A percentile compares a stretch with the other conserved stretches of the same genome.
phyloP scores from a whole-genome alignment of 2,888 invertebrate species.

The Silvanus unidentatus region DNA sequence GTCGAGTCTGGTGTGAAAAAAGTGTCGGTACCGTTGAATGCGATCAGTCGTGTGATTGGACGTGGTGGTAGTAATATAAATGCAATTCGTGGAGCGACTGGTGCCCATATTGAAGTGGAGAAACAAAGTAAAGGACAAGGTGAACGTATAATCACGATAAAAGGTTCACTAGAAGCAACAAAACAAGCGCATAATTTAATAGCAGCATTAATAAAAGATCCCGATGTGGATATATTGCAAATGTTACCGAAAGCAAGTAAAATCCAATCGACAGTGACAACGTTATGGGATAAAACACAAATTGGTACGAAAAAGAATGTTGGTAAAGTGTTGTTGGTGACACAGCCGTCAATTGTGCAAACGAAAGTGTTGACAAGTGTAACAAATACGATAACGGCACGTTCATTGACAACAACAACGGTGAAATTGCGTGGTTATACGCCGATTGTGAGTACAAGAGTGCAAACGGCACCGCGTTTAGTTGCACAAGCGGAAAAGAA shows the following conservation, averaged over 20 bases:
- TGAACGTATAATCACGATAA: constrained; percentile 91
- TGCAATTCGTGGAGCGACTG: constrained; percentile 92
- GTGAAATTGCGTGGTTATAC: constrained; percentile 35
- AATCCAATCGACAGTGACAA: constrained; percentile 51
- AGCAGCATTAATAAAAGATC: constrained; percentile 87
- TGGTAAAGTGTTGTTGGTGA: constrained; percentile 33
- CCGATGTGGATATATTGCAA: constrained; percentile 83
- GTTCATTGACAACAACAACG: constrained; percentile 21
- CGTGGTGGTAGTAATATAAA: constrained; percentile 97
- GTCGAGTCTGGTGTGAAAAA: constrained; percentile 68
- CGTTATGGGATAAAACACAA: constrained; percentile 55
- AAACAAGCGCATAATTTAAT: constrained; percentile 90
- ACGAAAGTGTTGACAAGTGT: constrained; percentile 30
- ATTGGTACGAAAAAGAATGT: constrained; percentile 45
- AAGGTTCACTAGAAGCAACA: constrained; percentile 86
- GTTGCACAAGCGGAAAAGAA: constrained; percentile 53
- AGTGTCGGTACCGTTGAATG: constrained; percentile 88
- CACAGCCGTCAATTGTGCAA: constrained; percentile 19
- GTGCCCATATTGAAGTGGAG: constrained; percentile 97
- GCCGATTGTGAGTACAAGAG: constrained; percentile 27
- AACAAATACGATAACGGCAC: constrained; percentile 19
- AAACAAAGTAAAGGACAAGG: constrained; percentile 93
- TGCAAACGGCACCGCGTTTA: constrained; percentile 49
- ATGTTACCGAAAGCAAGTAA: constrained; percentile 61
- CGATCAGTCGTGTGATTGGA: constrained; percentile 95